Conservation (phyloP, 2,888 invertebrate species). For the Cheilosia vernalis region DNA sequence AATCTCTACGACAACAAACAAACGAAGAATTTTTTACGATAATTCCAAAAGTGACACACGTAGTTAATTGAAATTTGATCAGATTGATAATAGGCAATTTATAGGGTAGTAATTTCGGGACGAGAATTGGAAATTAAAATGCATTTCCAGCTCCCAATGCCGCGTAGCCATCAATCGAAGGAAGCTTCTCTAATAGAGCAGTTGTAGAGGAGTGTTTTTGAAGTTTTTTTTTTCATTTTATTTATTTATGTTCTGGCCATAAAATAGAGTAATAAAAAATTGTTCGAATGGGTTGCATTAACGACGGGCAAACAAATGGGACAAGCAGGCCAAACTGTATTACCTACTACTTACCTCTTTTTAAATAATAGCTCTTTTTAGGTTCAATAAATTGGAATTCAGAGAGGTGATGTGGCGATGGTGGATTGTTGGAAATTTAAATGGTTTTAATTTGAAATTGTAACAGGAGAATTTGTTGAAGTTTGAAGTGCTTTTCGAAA, state of each 20-base stretch:
- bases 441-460: no score
- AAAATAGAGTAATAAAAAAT: conserved; percentile 52
- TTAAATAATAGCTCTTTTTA: conserved; percentile 34
- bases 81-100: conserved; percentile 63
- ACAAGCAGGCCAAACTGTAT: conserved; percentile 23
- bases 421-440: no score
- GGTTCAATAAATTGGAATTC: conserved; percentile 48
- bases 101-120: conserved; percentile 58
- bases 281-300: conserved; percentile 33
- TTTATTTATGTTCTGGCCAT: conserved; percentile 44
- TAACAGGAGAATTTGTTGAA: neutral
- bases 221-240: conserved; percentile 24
- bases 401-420: neutral
- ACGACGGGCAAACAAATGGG: conserved; percentile 50
- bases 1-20: neutral
- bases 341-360: conserved; percentile 60
- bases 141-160: conserved; percentile 6
- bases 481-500: neutral
- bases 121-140: conserved; percentile 55
- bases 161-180: neutral
- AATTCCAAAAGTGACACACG: conserved; percentile 46
- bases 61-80: conserved; percentile 68
- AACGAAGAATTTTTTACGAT: conserved; percentile 47
- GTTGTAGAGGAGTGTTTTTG: conserved; percentile 2
- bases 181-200: conserved; percentile 59